Base-by-base conservation (phyloP, 2,797 vertebrate species). In the Sebastolobus altivelis region DNA sequence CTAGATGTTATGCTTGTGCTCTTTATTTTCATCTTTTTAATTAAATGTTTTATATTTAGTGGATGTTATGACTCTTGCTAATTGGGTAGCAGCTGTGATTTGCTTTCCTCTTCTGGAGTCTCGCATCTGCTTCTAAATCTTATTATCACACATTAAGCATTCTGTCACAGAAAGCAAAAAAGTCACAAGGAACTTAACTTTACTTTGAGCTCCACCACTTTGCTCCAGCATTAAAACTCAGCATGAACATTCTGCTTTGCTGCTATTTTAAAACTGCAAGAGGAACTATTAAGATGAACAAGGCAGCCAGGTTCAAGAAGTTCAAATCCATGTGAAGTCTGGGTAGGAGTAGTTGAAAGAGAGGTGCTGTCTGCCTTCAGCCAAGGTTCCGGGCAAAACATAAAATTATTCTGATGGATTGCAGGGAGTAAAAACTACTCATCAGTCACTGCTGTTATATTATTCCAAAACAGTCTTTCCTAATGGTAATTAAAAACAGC, bases 401-500 rank as follows among this genome's bases (percentile, higher is more conserved):
- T 72, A 2, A 82, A 80, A 80, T 84, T 63, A 84, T 81, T 83
- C 62, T 59, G 78, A 82, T 75, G 72, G 65, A 82, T 58, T 60
- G 20, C 68, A 18, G 49, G 27, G 8, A 62, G 61, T 58, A 29
- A 70, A 75, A 88, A 22, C 22, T 27, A 40, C 56, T 79, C 68
- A 82, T 77, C 72, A 68, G 61, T 77, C 72, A 73, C 22, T 2
- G 7, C 72, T 43, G 37, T 77, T 69, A 63, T 14, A 60, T 75
- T 33, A 84, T 63, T 72, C 65, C 22, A 60, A 79, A 86, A 68
- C 72, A 72, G 70, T 22, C 65, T 77, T 69, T 75, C 65, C 43
- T 77, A 60, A 81, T 83, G 65, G 55, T 89, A 87, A 87, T 91
- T 84, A 88, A 88, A 92, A 82, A 55, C 60, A 78, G 43, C 83